Conservation (phyloP, 2,888 invertebrate genomes). For the Liopterus haemorrhoidalis region DNA sequence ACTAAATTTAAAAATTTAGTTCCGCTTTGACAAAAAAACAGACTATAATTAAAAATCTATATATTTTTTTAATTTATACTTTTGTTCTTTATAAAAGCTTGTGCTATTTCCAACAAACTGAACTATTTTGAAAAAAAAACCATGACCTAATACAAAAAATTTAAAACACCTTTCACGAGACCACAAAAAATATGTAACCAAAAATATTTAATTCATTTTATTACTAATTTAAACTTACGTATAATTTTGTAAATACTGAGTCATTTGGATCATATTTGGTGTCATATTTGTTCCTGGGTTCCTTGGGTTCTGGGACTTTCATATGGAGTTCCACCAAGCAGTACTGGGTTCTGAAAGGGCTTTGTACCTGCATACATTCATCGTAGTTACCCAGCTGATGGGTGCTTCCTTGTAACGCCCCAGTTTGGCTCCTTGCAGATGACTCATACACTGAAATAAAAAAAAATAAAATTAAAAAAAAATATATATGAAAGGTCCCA, state of each 20-base stretch:
- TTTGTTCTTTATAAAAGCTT: too few species aligned
- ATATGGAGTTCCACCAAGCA: conserved; percentile 43
- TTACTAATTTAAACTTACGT: conserved; percentile 37
- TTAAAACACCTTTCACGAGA: too few species aligned
- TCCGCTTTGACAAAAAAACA: too few species aligned
- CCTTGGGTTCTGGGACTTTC: conserved; percentile 36
- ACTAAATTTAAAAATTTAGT: too few species aligned
- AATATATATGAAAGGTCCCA: conserved; percentile 52
- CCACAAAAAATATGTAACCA: conserved; percentile 8
- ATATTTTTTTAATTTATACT: too few species aligned
- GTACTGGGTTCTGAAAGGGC: conserved; percentile 44
- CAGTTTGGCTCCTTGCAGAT: conserved; percentile 53
- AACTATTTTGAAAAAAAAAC: too few species aligned
- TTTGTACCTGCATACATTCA: conserved; percentile 48
- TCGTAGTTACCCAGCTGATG: conserved; percentile 59
- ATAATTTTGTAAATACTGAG: conserved; percentile 39
- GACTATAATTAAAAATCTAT: too few species aligned
- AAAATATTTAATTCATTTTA: conserved; percentile 26
- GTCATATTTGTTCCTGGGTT: conserved; percentile 35
- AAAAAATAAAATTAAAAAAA: too few species aligned
- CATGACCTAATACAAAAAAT: too few species aligned
- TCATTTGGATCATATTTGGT: conserved; percentile 38
- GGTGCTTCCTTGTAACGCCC: conserved; percentile 52
- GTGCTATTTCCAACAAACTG: too few species aligned
- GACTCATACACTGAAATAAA: conserved; percentile 55